These are phyloP conservation scores for Rhinoraja longicauda DNA, from an alignment of 2,797 vertebrate genomes.

Conservation along the genomic window DNA sequence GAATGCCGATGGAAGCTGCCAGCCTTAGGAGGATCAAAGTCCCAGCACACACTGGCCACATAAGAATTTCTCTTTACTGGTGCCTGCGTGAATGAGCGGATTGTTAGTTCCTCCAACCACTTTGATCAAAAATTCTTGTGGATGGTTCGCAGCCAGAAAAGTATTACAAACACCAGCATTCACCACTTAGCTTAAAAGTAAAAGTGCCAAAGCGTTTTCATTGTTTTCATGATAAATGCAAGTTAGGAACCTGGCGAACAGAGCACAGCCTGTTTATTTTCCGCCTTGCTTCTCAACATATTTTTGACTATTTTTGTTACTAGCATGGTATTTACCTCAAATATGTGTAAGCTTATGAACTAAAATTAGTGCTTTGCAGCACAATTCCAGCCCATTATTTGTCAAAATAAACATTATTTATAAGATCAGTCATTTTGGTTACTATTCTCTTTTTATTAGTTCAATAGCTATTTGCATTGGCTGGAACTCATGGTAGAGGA, in stretches of 20 bases:
- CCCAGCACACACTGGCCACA: neutral
- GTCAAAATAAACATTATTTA: neutral
- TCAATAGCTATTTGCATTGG: neutral
- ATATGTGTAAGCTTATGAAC: neutral
- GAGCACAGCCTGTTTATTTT: neutral
- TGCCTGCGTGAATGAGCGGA: slow-evolving; percentile 30
- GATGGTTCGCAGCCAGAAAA: slow-evolving; percentile 24
- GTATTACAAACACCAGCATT: slow-evolving; percentile 26
- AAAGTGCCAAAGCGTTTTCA: neutral
- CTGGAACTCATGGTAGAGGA: neutral
- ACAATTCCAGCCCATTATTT: neutral
- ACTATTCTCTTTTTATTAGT: neutral
- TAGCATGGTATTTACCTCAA: neutral
- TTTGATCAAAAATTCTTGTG: slow-evolving; percentile 27
- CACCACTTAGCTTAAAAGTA: neutral
- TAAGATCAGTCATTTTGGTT: neutral
- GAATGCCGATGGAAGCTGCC: slow-evolving; percentile 23
- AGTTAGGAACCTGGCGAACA: neutral
- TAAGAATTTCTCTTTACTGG: slow-evolving; percentile 26
- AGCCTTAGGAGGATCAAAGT: slow-evolving; percentile 28
- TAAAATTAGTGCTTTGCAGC: neutral
- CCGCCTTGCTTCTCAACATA: neutral
- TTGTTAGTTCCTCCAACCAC: slow-evolving; percentile 27
- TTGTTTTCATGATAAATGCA: slow-evolving; percentile 33
- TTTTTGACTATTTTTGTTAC: slow-evolving; percentile 8